Percentiles rank a stretch among this genome's conserved stretches.
Conservation (phyloP, 2,797 vertebrate genomes). For the Acanthopagrus latus region DNA sequence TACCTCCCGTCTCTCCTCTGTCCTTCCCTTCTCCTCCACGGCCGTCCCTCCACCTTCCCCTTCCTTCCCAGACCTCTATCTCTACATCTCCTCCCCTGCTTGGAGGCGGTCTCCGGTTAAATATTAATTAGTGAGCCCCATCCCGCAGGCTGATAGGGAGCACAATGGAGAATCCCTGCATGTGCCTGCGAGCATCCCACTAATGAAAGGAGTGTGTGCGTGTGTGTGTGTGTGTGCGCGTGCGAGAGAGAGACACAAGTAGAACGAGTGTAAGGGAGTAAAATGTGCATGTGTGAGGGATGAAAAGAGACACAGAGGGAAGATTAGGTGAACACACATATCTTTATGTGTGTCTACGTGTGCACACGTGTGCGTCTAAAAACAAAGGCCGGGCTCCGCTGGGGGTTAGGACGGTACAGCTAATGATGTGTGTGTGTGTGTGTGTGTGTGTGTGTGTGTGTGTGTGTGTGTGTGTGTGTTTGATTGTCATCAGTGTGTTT, state of each 20-base stretch:
- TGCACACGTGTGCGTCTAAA: slow-evolving; percentile 51
- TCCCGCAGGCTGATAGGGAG: slow-evolving; percentile 80
- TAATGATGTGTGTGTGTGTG: slow-evolving; percentile 62
- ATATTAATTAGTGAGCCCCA: slow-evolving; percentile 85
- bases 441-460: slow-evolving; percentile 43
- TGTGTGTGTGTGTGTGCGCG: slow-evolving; percentile 15
- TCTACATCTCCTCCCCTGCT: slow-evolving; percentile 70
- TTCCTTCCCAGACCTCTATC: slow-evolving; percentile 56
- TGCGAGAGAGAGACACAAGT: not conserved
- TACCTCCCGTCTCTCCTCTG: slow-evolving; percentile 19
- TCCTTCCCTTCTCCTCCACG: slow-evolving; percentile 47
- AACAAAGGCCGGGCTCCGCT: slow-evolving; percentile 61
- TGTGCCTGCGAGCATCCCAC: slow-evolving; percentile 73
- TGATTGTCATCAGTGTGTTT: slow-evolving; percentile 71
- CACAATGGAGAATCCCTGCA: slow-evolving; percentile 81
- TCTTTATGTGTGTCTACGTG: slow-evolving; percentile 53
- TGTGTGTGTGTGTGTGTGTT: slow-evolving; percentile 34
- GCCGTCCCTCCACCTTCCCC: slow-evolving; percentile 34
- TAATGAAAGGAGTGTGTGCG: slow-evolving; percentile 73
- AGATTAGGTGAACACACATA: slow-evolving; percentile 62
- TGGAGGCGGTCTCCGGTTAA: slow-evolving; percentile 80
- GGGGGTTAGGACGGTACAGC: slow-evolving; percentile 53
- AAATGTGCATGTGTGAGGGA: slow-evolving; percentile 32
- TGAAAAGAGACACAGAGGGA: slow-evolving; percentile 52
- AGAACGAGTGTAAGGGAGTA: slow-evolving; percentile 2